Percentiles rank a stretch among this genome's conserved stretches.
phyloP scores from a whole-genome alignment of 1,140 invertebrate genomes.

The Euwallacea fornicatus region DNA sequence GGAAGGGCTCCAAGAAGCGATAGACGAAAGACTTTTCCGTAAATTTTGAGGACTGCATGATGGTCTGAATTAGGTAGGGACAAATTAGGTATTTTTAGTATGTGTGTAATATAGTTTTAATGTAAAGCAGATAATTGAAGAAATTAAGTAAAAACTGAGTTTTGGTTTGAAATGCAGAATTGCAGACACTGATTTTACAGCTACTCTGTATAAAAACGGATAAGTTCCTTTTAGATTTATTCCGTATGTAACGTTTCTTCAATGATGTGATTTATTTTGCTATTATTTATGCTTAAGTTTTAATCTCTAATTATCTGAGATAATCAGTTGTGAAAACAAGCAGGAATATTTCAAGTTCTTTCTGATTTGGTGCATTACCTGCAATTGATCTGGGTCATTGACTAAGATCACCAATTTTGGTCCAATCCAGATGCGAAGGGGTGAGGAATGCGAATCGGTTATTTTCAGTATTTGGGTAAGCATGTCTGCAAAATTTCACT shows the following conservation, averaged over 20 bases:
- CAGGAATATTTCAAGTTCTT: not conserved
- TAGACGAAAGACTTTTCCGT: constrained; percentile 35
- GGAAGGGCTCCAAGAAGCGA: constrained; percentile 35
- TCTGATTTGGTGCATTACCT: constrained; percentile 24
- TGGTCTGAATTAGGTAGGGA: not conserved
- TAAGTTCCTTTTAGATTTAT: too few relatives aligned
- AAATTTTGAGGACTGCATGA: constrained; percentile 35
- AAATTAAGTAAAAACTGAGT: not conserved
- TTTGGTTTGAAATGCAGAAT: not conserved
- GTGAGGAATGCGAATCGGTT: constrained; percentile 26
- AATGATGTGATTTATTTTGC: too few relatives aligned
- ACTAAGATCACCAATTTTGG: constrained; percentile 34
- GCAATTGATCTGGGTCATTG: constrained; percentile 37
- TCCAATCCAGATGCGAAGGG: constrained; percentile 36
- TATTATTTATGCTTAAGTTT: too few relatives aligned
- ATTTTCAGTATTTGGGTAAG: constrained; percentile 22
- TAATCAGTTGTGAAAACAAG: not conserved
- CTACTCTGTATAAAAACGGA: too few relatives aligned
- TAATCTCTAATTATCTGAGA: too few relatives aligned
- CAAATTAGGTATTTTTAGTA: not conserved
- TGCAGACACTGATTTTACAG: too few relatives aligned
- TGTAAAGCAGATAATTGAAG: too few relatives aligned
- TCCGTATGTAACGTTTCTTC: too few relatives aligned
- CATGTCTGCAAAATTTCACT: constrained; percentile 25
- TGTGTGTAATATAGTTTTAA: too few relatives aligned